phyloP scores from a whole-genome alignment of 2,888 invertebrate genomes.

The Orthonychiurus folsomi region DNA sequence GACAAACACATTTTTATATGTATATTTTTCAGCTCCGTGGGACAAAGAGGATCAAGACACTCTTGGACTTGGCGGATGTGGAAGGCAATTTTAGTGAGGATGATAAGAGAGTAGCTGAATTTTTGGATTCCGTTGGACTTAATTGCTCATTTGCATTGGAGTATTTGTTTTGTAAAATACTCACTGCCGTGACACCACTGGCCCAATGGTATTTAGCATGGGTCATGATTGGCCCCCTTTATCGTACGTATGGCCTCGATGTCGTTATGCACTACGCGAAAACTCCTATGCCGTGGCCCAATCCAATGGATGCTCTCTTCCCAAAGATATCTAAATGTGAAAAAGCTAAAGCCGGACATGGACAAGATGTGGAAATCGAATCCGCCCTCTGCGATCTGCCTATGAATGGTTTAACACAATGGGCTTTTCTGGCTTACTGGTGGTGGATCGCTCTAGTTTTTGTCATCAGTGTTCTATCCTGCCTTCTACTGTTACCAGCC shows the following conservation, averaged over 20 bases:
- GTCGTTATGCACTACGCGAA: conserved; percentile 17
- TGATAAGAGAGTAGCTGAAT: no score
- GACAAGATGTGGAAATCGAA: conserved; percentile 1
- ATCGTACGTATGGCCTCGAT: conserved; percentile 16
- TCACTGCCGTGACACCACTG: conserved; percentile 13
- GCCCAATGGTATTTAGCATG: conserved; percentile 13
- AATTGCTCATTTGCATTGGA: conserved; percentile 13
- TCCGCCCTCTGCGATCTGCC: conserved; percentile 24
- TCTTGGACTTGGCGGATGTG: no score
- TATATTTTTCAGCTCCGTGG: no score
- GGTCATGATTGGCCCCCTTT: conserved; percentile 14
- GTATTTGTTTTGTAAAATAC: conserved; percentile 16
- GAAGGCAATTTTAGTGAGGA: no score
- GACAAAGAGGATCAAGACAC: no score
- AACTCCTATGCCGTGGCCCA: conserved; percentile 14
- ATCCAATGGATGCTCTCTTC: conserved; percentile 23
- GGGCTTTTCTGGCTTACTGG: conserved; percentile 20
- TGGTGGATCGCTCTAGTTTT: conserved; percentile 20
- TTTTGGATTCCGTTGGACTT: conserved; percentile 17
- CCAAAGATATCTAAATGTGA: conserved; percentile 25
- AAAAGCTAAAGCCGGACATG: conserved; percentile 15
- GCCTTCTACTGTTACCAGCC: conserved; percentile 8
- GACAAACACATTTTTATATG: no score
- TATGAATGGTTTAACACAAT: conserved; percentile 22
- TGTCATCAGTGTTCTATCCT: conserved; percentile 12